Conservation (phyloP, 2,113 vertebrate species). For the Falcunculus frontatus region DNA sequence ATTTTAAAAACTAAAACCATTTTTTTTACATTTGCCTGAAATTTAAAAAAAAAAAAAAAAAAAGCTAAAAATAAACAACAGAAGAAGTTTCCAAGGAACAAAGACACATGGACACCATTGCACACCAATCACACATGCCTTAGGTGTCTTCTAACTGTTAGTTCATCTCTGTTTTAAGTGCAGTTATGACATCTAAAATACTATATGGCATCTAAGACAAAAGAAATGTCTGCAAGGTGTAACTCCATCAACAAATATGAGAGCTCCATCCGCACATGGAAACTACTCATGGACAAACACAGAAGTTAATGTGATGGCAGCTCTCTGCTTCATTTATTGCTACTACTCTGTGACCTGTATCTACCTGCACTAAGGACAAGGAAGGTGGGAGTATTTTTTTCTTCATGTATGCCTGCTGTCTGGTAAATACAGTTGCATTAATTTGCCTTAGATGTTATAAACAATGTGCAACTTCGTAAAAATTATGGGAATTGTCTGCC, state of each 20-base stretch:
- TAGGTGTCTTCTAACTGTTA: not conserved
- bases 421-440: not conserved
- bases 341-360: not conserved
- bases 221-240: not conserved
- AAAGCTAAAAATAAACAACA: not conserved
- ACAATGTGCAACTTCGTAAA: not conserved
- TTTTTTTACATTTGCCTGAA: not conserved
- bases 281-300: not conserved
- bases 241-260: not conserved
- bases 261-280: not conserved
- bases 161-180: not conserved
- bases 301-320: not conserved
- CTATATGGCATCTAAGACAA: not conserved
- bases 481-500: not conserved
- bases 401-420: not conserved
- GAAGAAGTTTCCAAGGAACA: not conserved
- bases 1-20: not conserved
- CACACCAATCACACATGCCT: not conserved
- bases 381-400: not conserved
- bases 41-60: no score
- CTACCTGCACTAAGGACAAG: not conserved
- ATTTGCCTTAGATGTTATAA: not conserved
- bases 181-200: not conserved
- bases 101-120: accelerated
- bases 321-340: not conserved